These are phyloP conservation scores for Julus scanicus DNA, from an alignment of 2,888 invertebrate genomes.

Conservation along the genomic window DNA sequence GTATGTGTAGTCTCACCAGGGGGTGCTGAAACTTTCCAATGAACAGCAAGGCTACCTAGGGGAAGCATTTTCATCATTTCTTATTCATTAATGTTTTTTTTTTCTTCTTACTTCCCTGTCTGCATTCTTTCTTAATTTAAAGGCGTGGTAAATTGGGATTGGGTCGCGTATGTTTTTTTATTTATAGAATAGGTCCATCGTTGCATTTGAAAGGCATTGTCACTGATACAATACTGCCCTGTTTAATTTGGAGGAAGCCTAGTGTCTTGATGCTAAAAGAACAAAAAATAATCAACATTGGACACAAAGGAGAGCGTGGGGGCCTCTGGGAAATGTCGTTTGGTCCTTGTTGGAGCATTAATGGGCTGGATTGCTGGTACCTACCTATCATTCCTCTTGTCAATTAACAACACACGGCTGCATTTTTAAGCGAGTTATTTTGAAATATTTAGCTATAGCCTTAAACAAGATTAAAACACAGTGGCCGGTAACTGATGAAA, in stretches of 20 bases:
- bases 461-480: background rate
- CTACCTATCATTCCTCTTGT: background rate
- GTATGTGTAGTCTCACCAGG: no score
- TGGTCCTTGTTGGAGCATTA: background rate
- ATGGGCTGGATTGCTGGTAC: background rate
- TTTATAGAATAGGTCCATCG: background rate
- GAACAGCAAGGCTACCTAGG: no score
- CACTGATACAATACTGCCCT: background rate
- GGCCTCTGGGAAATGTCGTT: background rate
- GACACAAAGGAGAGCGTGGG: background rate
- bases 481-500: background rate
- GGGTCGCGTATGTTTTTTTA: background rate
- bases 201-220: background rate
- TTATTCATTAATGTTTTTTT: constrained; percentile 4
- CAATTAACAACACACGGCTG: background rate
- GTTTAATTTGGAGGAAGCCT: background rate
- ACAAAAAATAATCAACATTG: constrained; percentile 6
- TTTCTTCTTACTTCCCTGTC: background rate
- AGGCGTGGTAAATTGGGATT: background rate
- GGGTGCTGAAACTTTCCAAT: no score
- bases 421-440: background rate
- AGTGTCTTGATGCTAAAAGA: background rate
- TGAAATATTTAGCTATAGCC: background rate
- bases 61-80: no score
- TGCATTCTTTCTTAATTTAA: background rate